Evolutionary conservation across 2,797 vertebrate genomes (phyloP), one percentile per base, ranked within the genome.

Genomic region (Acipenser ruthenus): DNA sequence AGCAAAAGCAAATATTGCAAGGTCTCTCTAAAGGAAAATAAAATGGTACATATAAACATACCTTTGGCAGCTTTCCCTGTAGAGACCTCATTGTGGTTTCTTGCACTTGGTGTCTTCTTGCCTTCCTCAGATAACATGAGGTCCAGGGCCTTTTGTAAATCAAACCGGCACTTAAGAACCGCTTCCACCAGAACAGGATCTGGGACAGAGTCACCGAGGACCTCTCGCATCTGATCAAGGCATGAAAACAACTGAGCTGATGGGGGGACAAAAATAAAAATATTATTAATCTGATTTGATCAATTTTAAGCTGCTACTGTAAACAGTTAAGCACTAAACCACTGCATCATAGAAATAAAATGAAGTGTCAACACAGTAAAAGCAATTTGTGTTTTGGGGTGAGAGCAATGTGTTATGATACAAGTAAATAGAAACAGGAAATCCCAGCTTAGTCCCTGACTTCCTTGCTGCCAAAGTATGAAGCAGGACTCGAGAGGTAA

Each of bases 161-260:
- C 93, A 72, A 93, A 99, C 72, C 90, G 87, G 75, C 83, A 88
- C 69, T 80, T 89, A 70, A 97, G 76, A 58, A 93, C 85, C 56
- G 93, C 93, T 83, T 95, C 86, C 68, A 85, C 88, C 82, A 99
- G 84, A 63, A 86, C 73, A 6, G 93, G 89, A 60, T 98, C 94
- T 13, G 92, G 85, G 65, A 96, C 68, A 2, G 92, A 79, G 52
- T 96, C 94, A 69, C 94, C 94, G 64, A 98, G 80, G 61, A 97
- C 90, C 64, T 95, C 80, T 74, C 93, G 89, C 96, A 99, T 95
- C 71, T 94, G 92, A 79, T 96, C 95, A 87, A 99, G 90, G 81
- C 96, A 99, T 10, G 94, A 95, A 83, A 87, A 92, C 75, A 99
- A 88, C 76, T 83, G 92, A 63, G 91, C 96, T 99, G 77, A 49